Conservation (phyloP, 1,140 invertebrate genomes). For the Cylas formicarius region DNA sequence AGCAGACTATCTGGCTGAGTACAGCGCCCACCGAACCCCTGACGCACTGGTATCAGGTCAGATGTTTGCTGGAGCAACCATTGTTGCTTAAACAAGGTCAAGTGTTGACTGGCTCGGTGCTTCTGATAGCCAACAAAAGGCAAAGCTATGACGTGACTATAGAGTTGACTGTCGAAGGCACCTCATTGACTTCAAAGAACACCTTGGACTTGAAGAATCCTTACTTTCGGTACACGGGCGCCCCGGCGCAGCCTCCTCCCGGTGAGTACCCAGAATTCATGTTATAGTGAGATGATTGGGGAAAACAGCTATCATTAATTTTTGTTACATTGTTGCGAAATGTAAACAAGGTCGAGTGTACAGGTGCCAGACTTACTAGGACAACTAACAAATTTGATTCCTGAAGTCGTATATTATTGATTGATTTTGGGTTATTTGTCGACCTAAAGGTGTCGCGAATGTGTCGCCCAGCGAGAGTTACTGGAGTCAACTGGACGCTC, state of each 20-base stretch:
- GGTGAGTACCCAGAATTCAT: too few relatives aligned
- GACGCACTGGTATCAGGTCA: slow-evolving; percentile 99
- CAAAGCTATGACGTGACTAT: slow-evolving; percentile 99
- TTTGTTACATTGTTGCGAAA: too few relatives aligned
- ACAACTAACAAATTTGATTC: too few relatives aligned
- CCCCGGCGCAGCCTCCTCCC: slow-evolving; percentile 79
- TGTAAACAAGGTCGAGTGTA: too few relatives aligned
- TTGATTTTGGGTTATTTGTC: too few relatives aligned
- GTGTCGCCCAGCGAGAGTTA: slow-evolving; percentile 88
- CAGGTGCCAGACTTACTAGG: too few relatives aligned
- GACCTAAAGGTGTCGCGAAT: slow-evolving; percentile 62
- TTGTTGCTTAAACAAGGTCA: slow-evolving; percentile 94
- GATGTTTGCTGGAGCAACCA: slow-evolving; percentile 89
- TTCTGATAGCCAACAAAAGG: slow-evolving; percentile 88
- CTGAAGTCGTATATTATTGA: too few relatives aligned
- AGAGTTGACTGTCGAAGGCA: slow-evolving; percentile 84
- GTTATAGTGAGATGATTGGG: too few relatives aligned
- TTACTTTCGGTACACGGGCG: slow-evolving; percentile 90
- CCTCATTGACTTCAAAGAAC: slow-evolving; percentile 74
- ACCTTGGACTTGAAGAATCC: slow-evolving; percentile 98
- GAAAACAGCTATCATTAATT: too few relatives aligned
- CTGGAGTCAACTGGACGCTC: slow-evolving; percentile 78
- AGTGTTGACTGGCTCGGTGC: slow-evolving; percentile 76
- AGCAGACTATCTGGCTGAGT: slow-evolving; percentile 92
- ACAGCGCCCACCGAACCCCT: slow-evolving; percentile 97